These are phyloP conservation scores for Chlorocebus sabaeus DNA, from an alignment of 2,113 vertebrate species.

Conservation along the genomic window DNA sequence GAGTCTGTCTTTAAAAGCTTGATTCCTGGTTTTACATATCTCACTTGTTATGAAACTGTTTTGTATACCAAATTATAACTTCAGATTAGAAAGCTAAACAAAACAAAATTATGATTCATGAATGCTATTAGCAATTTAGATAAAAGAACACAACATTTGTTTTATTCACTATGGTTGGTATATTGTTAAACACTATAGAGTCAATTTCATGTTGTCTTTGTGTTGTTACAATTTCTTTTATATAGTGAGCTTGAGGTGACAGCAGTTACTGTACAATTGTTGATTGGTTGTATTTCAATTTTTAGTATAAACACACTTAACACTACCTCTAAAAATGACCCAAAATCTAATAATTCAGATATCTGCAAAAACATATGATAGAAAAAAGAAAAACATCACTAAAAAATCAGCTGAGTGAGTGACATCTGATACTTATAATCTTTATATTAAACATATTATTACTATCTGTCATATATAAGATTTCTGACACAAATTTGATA, in stretches of 20 bases:
- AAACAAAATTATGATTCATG: not conserved
- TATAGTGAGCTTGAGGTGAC: not conserved
- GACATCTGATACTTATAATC: not conserved
- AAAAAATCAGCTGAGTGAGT: not conserved
- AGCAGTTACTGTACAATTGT: not conserved
- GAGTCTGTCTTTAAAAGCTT: not conserved
- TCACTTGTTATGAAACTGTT: not conserved
- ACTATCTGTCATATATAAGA: not conserved
- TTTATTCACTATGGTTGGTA: not conserved
- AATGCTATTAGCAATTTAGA: not conserved
- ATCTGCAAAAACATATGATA: not conserved
- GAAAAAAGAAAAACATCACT: not conserved
- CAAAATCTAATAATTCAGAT: not conserved
- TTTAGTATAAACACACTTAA: not conserved
- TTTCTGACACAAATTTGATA: not conserved
- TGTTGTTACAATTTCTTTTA: not conserved
- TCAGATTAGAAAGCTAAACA: not conserved
- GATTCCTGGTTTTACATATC: not conserved
- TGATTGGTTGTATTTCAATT: not conserved
- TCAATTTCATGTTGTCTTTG: not conserved
- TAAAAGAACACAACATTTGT: not conserved
- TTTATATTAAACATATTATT: not conserved
- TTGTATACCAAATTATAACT: not conserved
- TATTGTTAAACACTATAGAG: not conserved
- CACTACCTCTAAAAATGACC: not conserved